Evolutionary conservation across 2,888 invertebrate genomes (phyloP).

Genomic region (Caenorhabditis sp.): DNA sequence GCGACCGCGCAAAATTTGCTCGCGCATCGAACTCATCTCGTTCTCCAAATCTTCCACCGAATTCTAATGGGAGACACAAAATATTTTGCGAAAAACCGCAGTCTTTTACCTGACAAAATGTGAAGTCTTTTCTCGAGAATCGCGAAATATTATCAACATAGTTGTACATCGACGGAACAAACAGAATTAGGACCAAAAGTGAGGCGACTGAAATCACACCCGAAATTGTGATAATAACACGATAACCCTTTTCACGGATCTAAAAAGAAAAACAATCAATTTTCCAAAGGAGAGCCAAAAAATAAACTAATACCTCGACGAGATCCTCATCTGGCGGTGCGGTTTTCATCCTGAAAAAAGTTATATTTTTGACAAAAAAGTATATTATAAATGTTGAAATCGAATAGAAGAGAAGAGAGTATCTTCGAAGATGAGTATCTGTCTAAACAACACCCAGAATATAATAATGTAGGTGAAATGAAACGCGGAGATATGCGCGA

Average conservation of each 20-base stretch:
- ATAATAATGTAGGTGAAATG: slow-evolving; percentile 8
- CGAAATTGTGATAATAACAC: slow-evolving; percentile 58
- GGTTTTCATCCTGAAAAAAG: slow-evolving; percentile 22
- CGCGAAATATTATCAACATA: slow-evolving; percentile 65
- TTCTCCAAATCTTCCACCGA: slow-evolving; percentile 63
- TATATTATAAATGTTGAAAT: slow-evolving; percentile 1
- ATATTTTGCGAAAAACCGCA: background rate
- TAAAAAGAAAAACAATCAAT: slow-evolving; percentile 16
- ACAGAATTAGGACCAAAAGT: slow-evolving; percentile 61
- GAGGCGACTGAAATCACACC: slow-evolving; percentile 58
- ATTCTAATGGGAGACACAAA: slow-evolving; percentile 38
- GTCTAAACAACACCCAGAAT: slow-evolving; percentile 9
- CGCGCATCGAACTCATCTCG: slow-evolving; percentile 57
- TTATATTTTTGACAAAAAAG: no score
- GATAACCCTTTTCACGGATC: slow-evolving; percentile 48
- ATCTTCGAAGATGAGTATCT: slow-evolving; percentile 1
- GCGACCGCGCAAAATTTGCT: slow-evolving; percentile 25
- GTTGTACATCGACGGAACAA: slow-evolving; percentile 69
- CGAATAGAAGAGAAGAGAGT: slow-evolving; percentile 14
- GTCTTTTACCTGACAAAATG: slow-evolving; percentile 68
- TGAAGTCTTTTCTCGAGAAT: slow-evolving; percentile 64
- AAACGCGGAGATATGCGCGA: background rate
- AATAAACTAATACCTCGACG: slow-evolving; percentile 23
- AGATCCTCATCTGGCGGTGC: slow-evolving; percentile 18
- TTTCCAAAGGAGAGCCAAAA: background rate